Evolutionary conservation across 2,113 vertebrate genomes (phyloP), one percentile per base, ranked within the genome.

Genomic region (Cervus canadensis): DNA sequence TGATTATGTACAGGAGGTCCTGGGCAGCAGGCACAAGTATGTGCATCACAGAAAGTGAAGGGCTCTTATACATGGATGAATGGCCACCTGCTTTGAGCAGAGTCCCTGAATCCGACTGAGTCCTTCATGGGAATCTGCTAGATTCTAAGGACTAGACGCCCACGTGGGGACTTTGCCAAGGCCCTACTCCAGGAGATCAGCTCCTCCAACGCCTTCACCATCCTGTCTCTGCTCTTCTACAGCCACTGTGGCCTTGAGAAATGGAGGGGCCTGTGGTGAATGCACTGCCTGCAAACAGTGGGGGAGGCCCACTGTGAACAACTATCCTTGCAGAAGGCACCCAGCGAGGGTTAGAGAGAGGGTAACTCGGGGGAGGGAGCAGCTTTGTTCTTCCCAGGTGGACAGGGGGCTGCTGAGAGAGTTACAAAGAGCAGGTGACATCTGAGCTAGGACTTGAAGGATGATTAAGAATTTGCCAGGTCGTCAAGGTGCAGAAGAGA

Each of bases 241-340:
- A 43, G 33, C 30, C 12, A n/a, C 43, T 33, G 74, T 21, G 36
- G 30, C 48, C 30, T 40, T 71, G 86, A 60, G 57, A 91, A 67
- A 28, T 89, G 74, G 48, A 81, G 5, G 19, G 28, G 7, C 16
- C 59, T 67, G 19, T 15, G 67, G 59, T 17, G 16, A 56, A 71
- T 2, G 13, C 5, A 25, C 12, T 26, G 23, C 45, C 16, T 36
- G 5, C 43, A 10, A 17, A 26, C 0, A 21, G 19, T 5, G 2
- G 52, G n/a, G 45, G 19, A 71, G 40, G 50, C 26, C 67, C n/a
- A 40, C n/a, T 74, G 67, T 74, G 67, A 84, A 23, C n/a, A 30
- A 15, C 54, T 7, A 6, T 19, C 59, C 59, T 23, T 17, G 36
- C 10, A 36, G 43, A 57, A 92, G 71, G 23, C 28, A 40, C 64